A percentile compares a stretch with the other conserved stretches of the same genome.
These are phyloP conservation scores for Hylia prasina DNA, from an alignment of 2,113 vertebrate genomes.

Conservation along the genomic window DNA sequence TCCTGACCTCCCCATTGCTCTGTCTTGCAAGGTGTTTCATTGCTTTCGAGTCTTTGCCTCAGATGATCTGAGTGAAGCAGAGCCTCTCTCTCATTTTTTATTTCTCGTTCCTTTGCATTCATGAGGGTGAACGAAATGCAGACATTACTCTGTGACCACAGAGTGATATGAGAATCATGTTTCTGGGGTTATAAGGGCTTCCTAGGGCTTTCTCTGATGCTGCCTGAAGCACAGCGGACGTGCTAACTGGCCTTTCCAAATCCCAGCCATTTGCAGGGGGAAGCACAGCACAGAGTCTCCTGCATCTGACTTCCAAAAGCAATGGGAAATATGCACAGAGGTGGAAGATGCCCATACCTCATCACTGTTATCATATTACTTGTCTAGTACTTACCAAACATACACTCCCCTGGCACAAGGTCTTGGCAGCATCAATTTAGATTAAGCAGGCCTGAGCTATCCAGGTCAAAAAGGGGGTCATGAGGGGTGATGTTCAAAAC, in stretches of 20 bases:
- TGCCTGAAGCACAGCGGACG: not conserved
- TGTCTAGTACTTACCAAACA: not conserved
- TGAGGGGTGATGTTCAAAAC: not conserved
- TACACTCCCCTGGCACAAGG: not conserved
- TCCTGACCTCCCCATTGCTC: not conserved
- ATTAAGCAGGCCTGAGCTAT: not conserved
- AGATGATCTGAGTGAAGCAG: not conserved
- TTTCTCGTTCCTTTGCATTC: not conserved
- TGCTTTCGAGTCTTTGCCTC: rapidly evolving
- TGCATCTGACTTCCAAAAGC: not conserved
- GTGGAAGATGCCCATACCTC: not conserved
- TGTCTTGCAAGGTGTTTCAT: not conserved
- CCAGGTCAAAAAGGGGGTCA: not conserved
- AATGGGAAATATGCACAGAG: not conserved
- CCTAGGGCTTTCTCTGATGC: not conserved
- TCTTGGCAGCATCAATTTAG: not conserved
- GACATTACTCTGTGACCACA: not conserved
- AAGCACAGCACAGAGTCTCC: not conserved
- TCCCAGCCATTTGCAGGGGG: not conserved
- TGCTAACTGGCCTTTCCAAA: not conserved
- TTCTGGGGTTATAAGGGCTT: not conserved
- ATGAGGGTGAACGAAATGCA: not conserved
- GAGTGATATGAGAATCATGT: not conserved
- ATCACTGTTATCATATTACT: not conserved
- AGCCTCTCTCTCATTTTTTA: not conserved